Evolutionary conservation across 2,888 invertebrate genomes (phyloP).

Genomic region (Athetis lepigone): DNA sequence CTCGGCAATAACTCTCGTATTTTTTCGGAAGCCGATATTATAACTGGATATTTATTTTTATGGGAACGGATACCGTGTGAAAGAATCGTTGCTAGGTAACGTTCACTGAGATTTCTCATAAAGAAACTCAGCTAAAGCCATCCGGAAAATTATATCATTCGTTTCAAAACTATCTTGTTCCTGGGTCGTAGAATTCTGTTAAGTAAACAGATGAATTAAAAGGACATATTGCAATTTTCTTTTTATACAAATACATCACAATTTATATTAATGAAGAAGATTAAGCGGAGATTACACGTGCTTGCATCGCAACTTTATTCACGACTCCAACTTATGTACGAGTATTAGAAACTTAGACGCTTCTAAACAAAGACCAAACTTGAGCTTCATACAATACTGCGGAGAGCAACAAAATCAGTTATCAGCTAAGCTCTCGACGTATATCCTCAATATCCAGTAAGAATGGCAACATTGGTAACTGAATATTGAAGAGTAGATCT

Average conservation of each 20-base stretch:
- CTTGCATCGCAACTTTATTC: slow-evolving; percentile 40
- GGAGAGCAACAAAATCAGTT: slow-evolving; percentile 46
- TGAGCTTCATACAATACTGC: slow-evolving; percentile 17
- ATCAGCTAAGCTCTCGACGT: slow-evolving; percentile 38
- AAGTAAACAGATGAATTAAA: background rate
- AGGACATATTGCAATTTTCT: background rate
- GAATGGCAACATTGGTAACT: slow-evolving; percentile 39
- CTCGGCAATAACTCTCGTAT: slow-evolving; percentile 48
- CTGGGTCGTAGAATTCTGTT: no score
- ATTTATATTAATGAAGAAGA: slow-evolving; percentile 27
- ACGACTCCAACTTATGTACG: slow-evolving; percentile 29
- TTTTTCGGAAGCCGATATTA: slow-evolving; percentile 54
- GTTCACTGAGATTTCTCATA: slow-evolving; percentile 1
- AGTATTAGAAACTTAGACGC: slow-evolving; percentile 40
- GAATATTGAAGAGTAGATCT: slow-evolving; percentile 47
- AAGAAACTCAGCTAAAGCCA: background rate
- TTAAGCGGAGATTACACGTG: slow-evolving; percentile 38
- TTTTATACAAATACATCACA: background rate
- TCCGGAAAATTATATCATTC: background rate
- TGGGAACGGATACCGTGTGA: slow-evolving; percentile 49
- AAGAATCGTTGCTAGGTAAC: slow-evolving; percentile 29
- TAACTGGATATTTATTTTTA: slow-evolving; percentile 52
- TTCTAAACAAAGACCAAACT: slow-evolving; percentile 46
- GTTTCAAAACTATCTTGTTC: background rate
- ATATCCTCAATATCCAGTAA: slow-evolving; percentile 42